Evolutionary conservation across 2,113 vertebrate species (phyloP), one percentile per base, ranked within the genome.

Genomic region (Colinus virginianus): DNA sequence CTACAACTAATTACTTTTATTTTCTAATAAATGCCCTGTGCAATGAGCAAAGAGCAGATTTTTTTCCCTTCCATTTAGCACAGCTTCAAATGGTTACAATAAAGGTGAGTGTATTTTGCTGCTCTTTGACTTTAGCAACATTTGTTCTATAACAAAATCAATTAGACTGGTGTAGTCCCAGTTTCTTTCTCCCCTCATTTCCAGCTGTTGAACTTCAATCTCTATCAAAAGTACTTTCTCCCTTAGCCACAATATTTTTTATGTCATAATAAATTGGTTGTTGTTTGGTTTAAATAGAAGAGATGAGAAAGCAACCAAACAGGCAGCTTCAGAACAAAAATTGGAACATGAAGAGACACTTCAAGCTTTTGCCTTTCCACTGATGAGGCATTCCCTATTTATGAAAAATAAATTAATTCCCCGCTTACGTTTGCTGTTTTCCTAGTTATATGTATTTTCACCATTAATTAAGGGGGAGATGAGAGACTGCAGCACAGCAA

Each of bases 1-100:
- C 97, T 97, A 90, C 97, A 98, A 98, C 98, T 98, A 98, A 98
- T 97, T 95, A 97, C 97, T 98, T 98, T 97, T 98, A 96, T 98
- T 97, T 97, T 96, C 90, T 96, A 95, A 96, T 97, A 98, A 85
- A 97, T 93, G 70, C 90, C 93, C 90, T 97, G 95, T 95, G 42
- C 84, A 70, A 90, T 63, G 78, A 93, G 93, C 76, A 94, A 96
- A 95, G 91, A 93, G 69, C 81, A 69, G 85, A 85, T 78, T 84
- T 83, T 45, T 68, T 53, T 30, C 17, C 74, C 40, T 91, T 97
- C 90, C 93, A 90, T 97, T 97, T 97, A 96, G 90, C 32, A 43
- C 89, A 93, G 95, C 91, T 93, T 93, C 88, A 64, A 96, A 97
- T 49, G 88, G 58, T 10, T 59, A 84, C 88, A 91, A 93, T 93